Evolutionary conservation across 2,797 vertebrate species (phyloP).

Genomic region (Tapirus indicus): DNA sequence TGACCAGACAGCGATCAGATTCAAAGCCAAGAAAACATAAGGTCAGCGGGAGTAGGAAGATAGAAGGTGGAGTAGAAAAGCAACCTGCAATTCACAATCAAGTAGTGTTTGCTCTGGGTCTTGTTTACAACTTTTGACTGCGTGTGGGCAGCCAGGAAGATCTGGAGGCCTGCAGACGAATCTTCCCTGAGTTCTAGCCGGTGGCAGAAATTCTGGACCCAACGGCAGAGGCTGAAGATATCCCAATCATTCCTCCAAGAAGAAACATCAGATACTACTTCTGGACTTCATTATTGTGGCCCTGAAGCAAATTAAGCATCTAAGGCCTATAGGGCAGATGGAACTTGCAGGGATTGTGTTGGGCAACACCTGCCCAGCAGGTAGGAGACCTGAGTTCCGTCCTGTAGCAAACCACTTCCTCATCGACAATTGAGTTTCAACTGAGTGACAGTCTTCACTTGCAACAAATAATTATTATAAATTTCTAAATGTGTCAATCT

Average conservation of each 20-base stretch:
- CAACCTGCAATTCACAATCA: background rate
- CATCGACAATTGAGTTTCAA: background rate
- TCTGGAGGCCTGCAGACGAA: background rate
- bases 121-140: background rate
- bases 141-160: background rate
- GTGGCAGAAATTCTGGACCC: background rate
- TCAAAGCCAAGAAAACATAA: background rate
- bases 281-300: background rate
- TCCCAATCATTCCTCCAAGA: too few species aligned
- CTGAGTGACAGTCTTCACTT: background rate
- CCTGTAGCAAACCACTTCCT: background rate
- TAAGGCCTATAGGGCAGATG: background rate
- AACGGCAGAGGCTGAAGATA: background rate
- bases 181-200: background rate
- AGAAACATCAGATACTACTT: background rate
- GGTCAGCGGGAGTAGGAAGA: background rate
- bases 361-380: background rate
- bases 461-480: background rate
- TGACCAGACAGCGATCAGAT: background rate
- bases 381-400: background rate
- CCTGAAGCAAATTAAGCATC: background rate
- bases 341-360: background rate
- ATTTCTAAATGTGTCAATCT: background rate
- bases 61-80: background rate
- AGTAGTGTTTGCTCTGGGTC: background rate